Evolutionary conservation across 1,140 invertebrate genomes (phyloP).

Genomic region (Bombus affinis): DNA sequence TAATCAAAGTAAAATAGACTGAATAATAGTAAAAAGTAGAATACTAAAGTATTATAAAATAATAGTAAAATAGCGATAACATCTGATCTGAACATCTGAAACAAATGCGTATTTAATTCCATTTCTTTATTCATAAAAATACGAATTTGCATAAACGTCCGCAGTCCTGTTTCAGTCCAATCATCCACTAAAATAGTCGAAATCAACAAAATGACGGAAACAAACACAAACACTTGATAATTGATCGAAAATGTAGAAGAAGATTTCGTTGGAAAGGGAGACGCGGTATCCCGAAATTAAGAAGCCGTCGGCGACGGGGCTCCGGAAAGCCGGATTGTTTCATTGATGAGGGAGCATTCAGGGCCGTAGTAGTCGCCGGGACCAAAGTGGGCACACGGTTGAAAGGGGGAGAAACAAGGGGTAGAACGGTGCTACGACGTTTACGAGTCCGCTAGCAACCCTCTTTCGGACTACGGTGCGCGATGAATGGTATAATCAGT

Average conservation of each 20-base stretch:
- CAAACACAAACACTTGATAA: constrained; percentile 30
- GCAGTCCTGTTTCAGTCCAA: too few relatives aligned
- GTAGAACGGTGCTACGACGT: constrained; percentile 68
- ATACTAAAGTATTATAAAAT: background rate
- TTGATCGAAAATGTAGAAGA: constrained; percentile 16
- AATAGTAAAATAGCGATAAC: too few relatives aligned
- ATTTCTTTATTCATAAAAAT: background rate
- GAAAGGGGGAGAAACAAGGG: constrained; percentile 44
- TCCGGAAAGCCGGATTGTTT: constrained; percentile 77
- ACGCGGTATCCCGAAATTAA: constrained; percentile 46
- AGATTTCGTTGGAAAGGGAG: background rate
- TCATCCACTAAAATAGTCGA: background rate
- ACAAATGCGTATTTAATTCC: background rate
- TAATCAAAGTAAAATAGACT: too few relatives aligned
- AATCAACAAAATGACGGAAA: constrained; percentile 1
- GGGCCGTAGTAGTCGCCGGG: constrained; percentile 47
- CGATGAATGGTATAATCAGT: constrained; percentile 83
- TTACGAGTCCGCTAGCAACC: constrained; percentile 77
- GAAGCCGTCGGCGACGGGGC: constrained; percentile 58
- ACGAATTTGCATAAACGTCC: background rate
- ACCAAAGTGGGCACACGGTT: constrained; percentile 55
- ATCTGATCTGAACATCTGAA: too few relatives aligned
- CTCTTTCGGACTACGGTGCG: constrained; percentile 72
- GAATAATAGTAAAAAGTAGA: background rate
- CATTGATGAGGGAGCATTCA: constrained; percentile 82